A percentile compares a stretch with the other conserved stretches of the same genome.
phyloP scores from a whole-genome alignment of 2,888 invertebrate genomes.

The Crepidodera aurea region DNA sequence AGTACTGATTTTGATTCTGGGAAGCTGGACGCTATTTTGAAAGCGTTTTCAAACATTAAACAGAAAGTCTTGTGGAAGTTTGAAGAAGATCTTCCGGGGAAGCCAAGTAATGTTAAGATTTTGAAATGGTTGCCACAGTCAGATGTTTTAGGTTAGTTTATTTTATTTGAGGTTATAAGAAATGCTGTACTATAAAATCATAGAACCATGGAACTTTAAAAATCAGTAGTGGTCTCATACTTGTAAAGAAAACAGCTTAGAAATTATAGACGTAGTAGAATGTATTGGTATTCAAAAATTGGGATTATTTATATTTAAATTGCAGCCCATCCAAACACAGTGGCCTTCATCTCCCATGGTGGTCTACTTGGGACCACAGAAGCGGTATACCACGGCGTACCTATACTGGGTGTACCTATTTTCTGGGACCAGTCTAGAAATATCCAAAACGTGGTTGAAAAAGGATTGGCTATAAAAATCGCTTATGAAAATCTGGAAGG shows the following conservation, averaged over 20 bases:
- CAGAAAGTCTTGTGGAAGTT: conserved; percentile 76
- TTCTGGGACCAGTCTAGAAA: conserved; percentile 28
- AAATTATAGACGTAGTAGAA: neutral
- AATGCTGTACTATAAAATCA: neutral
- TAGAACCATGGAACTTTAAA: neutral
- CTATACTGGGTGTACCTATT: conserved; percentile 21
- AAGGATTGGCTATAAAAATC: conserved; percentile 18
- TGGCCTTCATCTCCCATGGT: conserved; percentile 27
- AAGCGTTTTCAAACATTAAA: conserved; percentile 67
- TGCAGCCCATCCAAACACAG: conserved; percentile 27
- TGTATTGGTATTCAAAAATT: neutral
- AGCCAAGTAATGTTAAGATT: conserved; percentile 59
- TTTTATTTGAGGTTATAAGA: neutral
- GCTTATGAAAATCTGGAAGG: conserved; percentile 8
- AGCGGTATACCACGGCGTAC: conserved; percentile 21
- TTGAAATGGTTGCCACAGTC: conserved; percentile 53
- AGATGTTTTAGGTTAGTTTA: conserved; percentile 49
- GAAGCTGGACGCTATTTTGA: conserved; percentile 64
- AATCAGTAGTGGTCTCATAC: neutral
- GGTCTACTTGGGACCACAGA: conserved; percentile 24
- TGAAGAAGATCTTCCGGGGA: conserved; percentile 56
- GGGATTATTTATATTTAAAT: neutral
- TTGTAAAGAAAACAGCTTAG: neutral
- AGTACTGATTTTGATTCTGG: conserved; percentile 65
- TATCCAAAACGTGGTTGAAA: neutral